Base-by-base conservation (phyloP, 2,797 vertebrate species). In the Kryptolebias ocellatus region DNA sequence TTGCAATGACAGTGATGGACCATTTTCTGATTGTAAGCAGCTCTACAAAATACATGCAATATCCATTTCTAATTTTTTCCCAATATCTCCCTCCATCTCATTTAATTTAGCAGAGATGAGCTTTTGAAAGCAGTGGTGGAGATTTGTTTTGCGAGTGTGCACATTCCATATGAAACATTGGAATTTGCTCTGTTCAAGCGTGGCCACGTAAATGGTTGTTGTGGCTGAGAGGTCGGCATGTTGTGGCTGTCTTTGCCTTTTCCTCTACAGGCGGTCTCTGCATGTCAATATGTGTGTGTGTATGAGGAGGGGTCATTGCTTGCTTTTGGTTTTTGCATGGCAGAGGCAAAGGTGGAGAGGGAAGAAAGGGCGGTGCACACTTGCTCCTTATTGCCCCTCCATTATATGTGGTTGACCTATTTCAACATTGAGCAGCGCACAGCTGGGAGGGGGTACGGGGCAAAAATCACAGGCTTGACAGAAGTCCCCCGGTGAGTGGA, bases 361-460 rank as follows among this genome's bases (percentile, higher is more conserved):
- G 58, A 56, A 27, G 57, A 1, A 24, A 24, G 53, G 66, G 51
- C 60, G 65, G 64, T 46, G 69, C 71, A 81, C 67, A 87, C 88
- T 92, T 92, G 90, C 90, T 91, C 89, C 89, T 96, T 92, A 90
- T 96, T 95, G 95, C 95, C 96, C 95, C 95, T 93, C 94, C 92
- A 95, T 98, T 96, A 96, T 96, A 94, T 95, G 94, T 92, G 93
- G 93, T 95, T 97, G 96, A 97, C 95, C 96, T 97, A 96, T 92
- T 97, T 97, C 93, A 92, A 91, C 89, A 92, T 83, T 90, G 94
- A 93, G 93, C 90, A 89, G 93, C 91, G 83, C 90, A 74, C 70
- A 78, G 74, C 80, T 80, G 79, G 79, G 85, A 86, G 86, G 47
- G 85, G 82, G 83, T 68, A 76, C 64, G 44, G 78, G 80, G 90